phyloP scores from a whole-genome alignment of 2,888 invertebrate species.

The Chrysolina americana region DNA sequence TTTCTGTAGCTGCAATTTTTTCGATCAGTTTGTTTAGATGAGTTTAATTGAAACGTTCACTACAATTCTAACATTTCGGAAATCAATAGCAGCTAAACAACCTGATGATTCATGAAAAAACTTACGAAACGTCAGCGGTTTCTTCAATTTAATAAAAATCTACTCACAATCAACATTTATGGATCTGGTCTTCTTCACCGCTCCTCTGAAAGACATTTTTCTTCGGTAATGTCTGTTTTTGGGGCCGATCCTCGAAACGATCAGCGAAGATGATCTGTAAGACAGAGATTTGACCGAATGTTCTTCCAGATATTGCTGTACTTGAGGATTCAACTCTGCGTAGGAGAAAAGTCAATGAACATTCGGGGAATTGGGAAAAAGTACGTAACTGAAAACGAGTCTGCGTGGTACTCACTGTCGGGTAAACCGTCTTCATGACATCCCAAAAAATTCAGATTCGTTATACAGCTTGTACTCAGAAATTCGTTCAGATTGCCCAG shows the following conservation, averaged over 20 bases:
- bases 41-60: too few species aligned
- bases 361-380: background rate
- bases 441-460: constrained; percentile 95
- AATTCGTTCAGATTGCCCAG: constrained; percentile 96
- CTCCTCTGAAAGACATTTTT: constrained; percentile 91
- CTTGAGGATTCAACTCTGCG: constrained; percentile 83
- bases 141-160: background rate
- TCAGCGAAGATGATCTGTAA: constrained; percentile 79
- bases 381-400: background rate
- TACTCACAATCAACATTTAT: constrained; percentile 91
- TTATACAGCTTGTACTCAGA: constrained; percentile 96
- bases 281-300: constrained; percentile 86
- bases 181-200: constrained; percentile 93
- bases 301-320: constrained; percentile 89
- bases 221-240: constrained; percentile 75
- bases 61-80: too few species aligned
- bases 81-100: too few species aligned
- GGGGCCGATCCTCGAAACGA: constrained; percentile 71
- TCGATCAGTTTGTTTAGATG: too few species aligned
- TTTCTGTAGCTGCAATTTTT: too few species aligned
- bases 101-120: too few species aligned
- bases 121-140: too few species aligned
- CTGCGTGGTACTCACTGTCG: constrained; percentile 75
- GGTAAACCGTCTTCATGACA: constrained; percentile 94
- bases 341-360: constrained; percentile 42